These are phyloP conservation scores for Athalia cordata DNA, from an alignment of 2,888 invertebrate genomes.

Conservation along the genomic window DNA sequence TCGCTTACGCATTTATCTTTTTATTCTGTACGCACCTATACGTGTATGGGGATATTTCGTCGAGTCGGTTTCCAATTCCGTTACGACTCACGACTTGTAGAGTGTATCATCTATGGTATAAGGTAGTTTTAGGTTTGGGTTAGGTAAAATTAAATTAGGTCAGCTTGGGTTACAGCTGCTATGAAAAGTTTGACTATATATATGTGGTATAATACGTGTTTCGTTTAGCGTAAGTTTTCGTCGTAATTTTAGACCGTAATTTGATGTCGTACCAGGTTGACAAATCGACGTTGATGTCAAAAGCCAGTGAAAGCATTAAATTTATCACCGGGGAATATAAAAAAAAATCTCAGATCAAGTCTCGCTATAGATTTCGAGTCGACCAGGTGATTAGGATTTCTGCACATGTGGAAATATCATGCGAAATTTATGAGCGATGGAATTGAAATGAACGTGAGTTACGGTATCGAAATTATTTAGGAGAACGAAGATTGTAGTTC, in stretches of 20 bases:
- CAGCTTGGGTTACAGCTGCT: constrained; percentile 1
- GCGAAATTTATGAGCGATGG: too few relatives aligned
- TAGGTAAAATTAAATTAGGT: constrained; percentile 16
- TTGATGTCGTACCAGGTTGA: too few relatives aligned
- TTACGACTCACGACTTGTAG: constrained; percentile 4
- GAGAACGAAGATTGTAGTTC: too few relatives aligned
- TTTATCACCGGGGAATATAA: background rate
- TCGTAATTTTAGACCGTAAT: too few relatives aligned
- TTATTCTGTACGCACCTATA: constrained; percentile 15
- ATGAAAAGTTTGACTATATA: background rate
- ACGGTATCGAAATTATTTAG: too few relatives aligned
- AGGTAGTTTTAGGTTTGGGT: background rate
- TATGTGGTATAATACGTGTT: too few relatives aligned
- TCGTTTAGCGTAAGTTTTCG: too few relatives aligned
- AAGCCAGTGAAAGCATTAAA: background rate
- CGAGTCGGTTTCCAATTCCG: background rate
- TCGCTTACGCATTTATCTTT: constrained; percentile 53
- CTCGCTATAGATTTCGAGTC: too few relatives aligned
- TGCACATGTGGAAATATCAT: too few relatives aligned
- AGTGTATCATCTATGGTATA: background rate
- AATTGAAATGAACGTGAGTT: background rate
- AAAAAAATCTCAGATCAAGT: background rate
- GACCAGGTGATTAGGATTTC: too few relatives aligned
- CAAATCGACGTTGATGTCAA: background rate
- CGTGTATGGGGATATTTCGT: background rate